Conservation (phyloP, 1,140 invertebrate species). For the Drosophila subobscura region DNA sequence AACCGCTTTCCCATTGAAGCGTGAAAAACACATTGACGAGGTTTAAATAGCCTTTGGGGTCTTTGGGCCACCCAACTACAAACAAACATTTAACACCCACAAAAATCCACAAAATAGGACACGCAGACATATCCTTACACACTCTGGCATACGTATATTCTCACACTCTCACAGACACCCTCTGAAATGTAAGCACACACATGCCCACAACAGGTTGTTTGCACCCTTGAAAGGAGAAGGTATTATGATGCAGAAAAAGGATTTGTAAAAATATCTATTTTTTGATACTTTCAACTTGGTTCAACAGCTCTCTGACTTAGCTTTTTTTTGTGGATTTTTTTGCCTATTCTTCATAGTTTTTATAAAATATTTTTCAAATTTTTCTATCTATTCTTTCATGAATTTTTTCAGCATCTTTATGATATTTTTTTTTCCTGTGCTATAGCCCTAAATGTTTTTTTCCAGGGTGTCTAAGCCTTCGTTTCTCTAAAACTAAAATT, state of each 20-base stretch:
- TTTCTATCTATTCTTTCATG: too few relatives aligned
- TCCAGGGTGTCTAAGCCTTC: too few relatives aligned
- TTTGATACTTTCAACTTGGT: too few relatives aligned
- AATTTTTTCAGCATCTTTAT: too few relatives aligned
- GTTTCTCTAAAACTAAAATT: too few relatives aligned
- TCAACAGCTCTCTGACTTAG: background rate
- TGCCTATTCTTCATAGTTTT: too few relatives aligned
- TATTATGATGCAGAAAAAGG: too few relatives aligned
- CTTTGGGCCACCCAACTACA: conserved; percentile 33
- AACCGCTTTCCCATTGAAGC: conserved; percentile 45
- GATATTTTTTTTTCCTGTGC: too few relatives aligned
- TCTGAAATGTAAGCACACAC: conserved; percentile 10
- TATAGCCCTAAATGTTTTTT: too few relatives aligned
- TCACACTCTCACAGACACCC: conserved; percentile 10
- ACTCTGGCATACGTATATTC: background rate
- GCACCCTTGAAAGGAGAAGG: too few relatives aligned
- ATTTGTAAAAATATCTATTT: too few relatives aligned
- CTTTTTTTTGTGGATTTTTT: conserved; percentile 17
- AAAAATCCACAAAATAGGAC: conserved; percentile 6
- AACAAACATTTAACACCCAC: conserved; percentile 33
- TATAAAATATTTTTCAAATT: too few relatives aligned
- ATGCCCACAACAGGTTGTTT: conserved; percentile 65
- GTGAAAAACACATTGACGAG: conserved; percentile 76
- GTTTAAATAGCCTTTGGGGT: conserved; percentile 73
- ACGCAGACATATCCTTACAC: conserved; percentile 7